Base-by-base conservation (phyloP, 2,113 vertebrate genomes). In the Ailurus styani region DNA sequence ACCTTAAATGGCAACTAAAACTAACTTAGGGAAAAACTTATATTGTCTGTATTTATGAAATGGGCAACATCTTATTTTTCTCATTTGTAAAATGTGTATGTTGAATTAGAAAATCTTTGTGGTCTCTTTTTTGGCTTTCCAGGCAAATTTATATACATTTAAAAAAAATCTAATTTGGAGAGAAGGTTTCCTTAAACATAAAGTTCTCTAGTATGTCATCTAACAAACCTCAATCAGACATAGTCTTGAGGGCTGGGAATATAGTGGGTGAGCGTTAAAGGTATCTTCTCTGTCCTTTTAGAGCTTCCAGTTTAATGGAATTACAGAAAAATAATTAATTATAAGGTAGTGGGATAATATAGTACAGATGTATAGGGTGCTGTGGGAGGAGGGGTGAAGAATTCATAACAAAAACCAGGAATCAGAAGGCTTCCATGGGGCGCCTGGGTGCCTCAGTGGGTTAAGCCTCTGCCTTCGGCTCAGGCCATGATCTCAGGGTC, bases 91-190 rank as follows among this genome's bases (percentile, higher is more conserved):
- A 93, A 77, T 91, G 5, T 95, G 3, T 92, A 82, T 82, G 21
- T 94, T 83, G 25, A 89, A 93, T 94, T 81, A 77, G 60, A 62
- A 97, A 94, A 64, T 60, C 50, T 73, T 91, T 87, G 11, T 54
- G 55, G 20, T 21, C 27, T 11, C 12, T 34, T 77, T 97, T 95
- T 95, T 95, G 34, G 82, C 47, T 90, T 73, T 5, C 13, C 8
- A 45, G 27, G 95, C 31, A 90, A 77, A 0, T 87, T 90, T 17
- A 68, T 27, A 10, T 54, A 85, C 68, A 81, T 52, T 73, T 0
- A 55, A 91, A 96, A 91, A 31, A 93, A 47, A 37, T 57, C 34
- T 57, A 68, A 27, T 77, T 81, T 86, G 66, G 42, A 55, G 45
- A 57, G 50, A 91, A 66, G 15, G 3, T 96, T 85, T 90, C 93